Base-by-base conservation (phyloP, 2,888 invertebrate species). In the Cheilosia urbana region DNA sequence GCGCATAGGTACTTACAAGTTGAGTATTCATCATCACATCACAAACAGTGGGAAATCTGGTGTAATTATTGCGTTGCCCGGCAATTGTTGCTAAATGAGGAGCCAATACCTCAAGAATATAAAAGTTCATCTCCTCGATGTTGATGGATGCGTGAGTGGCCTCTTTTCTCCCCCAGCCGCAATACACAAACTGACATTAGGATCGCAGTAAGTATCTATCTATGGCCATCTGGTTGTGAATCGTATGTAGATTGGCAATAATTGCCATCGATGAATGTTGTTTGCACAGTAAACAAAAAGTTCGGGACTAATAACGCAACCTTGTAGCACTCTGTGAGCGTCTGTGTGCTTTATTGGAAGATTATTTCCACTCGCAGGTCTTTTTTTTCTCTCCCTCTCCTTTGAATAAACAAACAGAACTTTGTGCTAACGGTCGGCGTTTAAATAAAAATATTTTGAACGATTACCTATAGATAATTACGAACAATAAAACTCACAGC, bases 81-180 rank as follows among this genome's bases (percentile, higher is more conserved):
- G 65, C 55, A 65, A 34, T 75, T 73, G 73, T 73, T 65, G 75
- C 75, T 65, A 65, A 75, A 66, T 30, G 57, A 66, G 37, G 78
- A 78, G 78, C 78, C 68, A 72, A 42, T 78, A 69, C 72, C 66
- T 68, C 60, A 68, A 62, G 72, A 83, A 78, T 78, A 78, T 49
- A 13, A 21, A 49, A 79, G 83, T 79, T 83, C 79, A 83, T 83
- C 73, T 83, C 63, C 72, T 55, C 57, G 42, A 68, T 73, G 79
- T 68, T 83, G 83, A 83, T 83, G 62, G 83, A 83, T 79, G 72
- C 34, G 66, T 72, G 78, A 78, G 83, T 83, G 83, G 83, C 78
- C 82, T 77, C 65, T 47, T 82, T 77, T 71, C 63, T 57, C 42
- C 11, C 21, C n/a, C 21, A 1, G 15, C 11, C 53, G 27, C 21